phyloP scores from a whole-genome alignment of 2,797 vertebrate genomes.

The Poecilia gillii region DNA sequence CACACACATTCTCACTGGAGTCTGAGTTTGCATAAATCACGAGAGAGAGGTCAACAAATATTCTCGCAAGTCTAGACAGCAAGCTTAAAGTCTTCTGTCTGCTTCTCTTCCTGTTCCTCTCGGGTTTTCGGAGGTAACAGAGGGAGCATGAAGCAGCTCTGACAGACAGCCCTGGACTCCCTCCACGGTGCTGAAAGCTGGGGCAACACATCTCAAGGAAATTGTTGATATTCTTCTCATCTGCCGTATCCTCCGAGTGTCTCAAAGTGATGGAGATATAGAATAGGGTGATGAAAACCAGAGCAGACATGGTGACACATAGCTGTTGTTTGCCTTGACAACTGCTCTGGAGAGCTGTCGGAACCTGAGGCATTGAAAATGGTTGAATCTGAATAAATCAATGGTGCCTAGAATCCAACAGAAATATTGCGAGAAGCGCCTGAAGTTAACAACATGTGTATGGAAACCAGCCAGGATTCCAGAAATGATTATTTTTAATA shows the following conservation, averaged over 20 bases:
- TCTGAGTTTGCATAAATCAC: conserved; percentile 53
- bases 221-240: conserved; percentile 5
- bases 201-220: conserved; percentile 47
- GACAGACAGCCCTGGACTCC: conserved; percentile 31
- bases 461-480: neutral
- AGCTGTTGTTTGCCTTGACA: neutral
- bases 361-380: neutral
- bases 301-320: neutral
- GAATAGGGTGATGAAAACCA: neutral
- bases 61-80: conserved; percentile 76
- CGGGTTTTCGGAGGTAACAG: conserved; percentile 58
- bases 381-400: neutral
- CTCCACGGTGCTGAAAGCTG: conserved; percentile 40
- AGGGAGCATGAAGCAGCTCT: conserved; percentile 71
- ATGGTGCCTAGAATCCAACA: neutral
- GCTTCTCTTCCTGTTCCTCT: conserved; percentile 44
- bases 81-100: conserved; percentile 71
- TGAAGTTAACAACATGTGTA: neutral
- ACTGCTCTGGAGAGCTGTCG: conserved; percentile 5
- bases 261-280: neutral
- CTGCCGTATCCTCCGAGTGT: conserved; percentile 2
- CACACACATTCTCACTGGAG: conserved; percentile 10
- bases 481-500: neutral
- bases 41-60: conserved; percentile 62
- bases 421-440: neutral